A percentile compares a stretch with the other conserved stretches of the same genome.
Conservation (phyloP, 2,113 vertebrate genomes). For the Pelmatolapia mariae region DNA sequence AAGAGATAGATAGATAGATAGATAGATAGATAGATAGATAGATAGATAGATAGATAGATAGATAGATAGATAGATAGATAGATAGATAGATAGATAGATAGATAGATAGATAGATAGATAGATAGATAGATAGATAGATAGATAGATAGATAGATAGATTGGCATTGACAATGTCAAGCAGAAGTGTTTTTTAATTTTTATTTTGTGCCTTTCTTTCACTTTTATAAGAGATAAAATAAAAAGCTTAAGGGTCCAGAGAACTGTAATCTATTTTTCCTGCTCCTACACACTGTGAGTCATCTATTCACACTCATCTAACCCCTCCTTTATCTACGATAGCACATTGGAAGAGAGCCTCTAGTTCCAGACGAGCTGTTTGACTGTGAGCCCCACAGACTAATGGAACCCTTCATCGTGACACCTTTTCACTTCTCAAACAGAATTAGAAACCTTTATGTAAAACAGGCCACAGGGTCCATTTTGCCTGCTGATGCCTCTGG, state of each 20-base stretch:
- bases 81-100: neutral
- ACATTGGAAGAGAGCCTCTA: conserved; percentile 14
- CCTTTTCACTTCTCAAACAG: conserved; percentile 6
- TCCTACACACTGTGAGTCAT: conserved; percentile 62
- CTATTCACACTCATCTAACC: conserved; percentile 30
- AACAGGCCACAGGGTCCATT: neutral
- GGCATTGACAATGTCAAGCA: neutral
- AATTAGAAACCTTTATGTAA: conserved; percentile 8
- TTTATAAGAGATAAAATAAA: conserved; percentile 25
- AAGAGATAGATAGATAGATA: neutral
- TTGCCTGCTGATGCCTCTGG: neutral
- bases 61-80: neutral
- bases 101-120: neutral
- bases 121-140: neutral
- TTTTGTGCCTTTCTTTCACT: neutral
- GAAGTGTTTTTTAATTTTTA: neutral
- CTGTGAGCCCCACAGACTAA: conserved; percentile 24
- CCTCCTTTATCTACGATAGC: conserved; percentile 13
- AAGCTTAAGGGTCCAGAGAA: conserved; percentile 30
- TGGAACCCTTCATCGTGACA: conserved; percentile 20
- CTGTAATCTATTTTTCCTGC: conserved; percentile 46
- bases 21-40: too few relatives aligned
- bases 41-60: neutral
- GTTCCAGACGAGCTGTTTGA: conserved; percentile 29
- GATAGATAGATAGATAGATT: too few relatives aligned